These are phyloP conservation scores for Cataglyphis rosenhaueri DNA, from an alignment of 2,888 invertebrate genomes.

Conservation along the genomic window DNA sequence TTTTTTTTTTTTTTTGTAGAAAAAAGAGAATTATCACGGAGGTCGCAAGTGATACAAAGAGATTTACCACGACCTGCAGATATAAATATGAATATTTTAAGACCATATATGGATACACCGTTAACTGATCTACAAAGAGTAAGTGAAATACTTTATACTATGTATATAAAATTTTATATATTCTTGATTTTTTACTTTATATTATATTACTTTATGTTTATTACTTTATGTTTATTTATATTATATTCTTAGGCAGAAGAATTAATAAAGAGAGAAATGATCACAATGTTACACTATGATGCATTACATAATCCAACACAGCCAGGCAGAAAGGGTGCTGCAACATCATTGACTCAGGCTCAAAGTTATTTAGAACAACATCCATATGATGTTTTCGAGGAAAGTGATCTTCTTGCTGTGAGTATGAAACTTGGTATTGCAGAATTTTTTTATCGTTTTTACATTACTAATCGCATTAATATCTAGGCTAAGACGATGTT, in stretches of 20 bases:
- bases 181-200: constrained; percentile 15
- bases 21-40: constrained; percentile 90
- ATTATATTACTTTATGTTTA: constrained; percentile 27
- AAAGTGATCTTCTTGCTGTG: constrained; percentile 89
- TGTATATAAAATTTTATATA: background rate
- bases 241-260: constrained; percentile 92
- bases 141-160: constrained; percentile 31
- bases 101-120: constrained; percentile 91
- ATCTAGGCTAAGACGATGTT: constrained; percentile 89
- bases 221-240: background rate
- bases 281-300: constrained; percentile 97
- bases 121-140: constrained; percentile 94
- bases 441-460: background rate
- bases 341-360: constrained; percentile 87
- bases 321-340: constrained; percentile 87
- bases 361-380: constrained; percentile 94
- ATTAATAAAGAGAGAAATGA: constrained; percentile 97
- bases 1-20: constrained; percentile 81
- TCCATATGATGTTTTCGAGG: constrained; percentile 91
- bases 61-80: constrained; percentile 92
- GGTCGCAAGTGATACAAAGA: constrained; percentile 95
- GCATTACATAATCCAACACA: constrained; percentile 91
- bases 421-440: constrained; percentile 52
- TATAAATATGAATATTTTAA: constrained; percentile 93
- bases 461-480: background rate